Evolutionary conservation across 2,113 vertebrate species (phyloP).

Genomic region (Eulemur macaco): DNA sequence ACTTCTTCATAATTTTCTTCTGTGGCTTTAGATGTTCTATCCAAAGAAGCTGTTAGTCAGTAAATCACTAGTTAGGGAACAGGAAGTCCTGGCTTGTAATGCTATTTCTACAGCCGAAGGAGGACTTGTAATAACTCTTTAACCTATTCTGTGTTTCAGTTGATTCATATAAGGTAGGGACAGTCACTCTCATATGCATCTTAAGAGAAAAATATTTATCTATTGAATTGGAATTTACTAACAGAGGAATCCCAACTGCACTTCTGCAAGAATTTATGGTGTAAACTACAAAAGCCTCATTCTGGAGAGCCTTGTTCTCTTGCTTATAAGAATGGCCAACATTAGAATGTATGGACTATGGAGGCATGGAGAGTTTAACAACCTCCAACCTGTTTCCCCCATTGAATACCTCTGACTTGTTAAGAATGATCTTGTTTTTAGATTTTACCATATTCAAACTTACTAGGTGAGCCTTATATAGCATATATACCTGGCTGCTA

Average conservation of each 20-base stretch:
- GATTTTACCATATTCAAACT: constrained; percentile 48
- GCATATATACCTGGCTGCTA: constrained; percentile 59
- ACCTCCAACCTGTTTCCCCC: not conserved
- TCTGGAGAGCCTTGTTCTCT: constrained; percentile 35
- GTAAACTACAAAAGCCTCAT: not conserved
- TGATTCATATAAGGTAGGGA: not conserved
- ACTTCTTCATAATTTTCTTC: constrained; percentile 35
- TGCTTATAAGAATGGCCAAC: not conserved
- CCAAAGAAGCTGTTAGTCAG: not conserved
- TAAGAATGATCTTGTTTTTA: constrained; percentile 56
- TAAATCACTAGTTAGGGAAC: not conserved
- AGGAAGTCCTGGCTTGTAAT: not conserved
- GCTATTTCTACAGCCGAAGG: not conserved
- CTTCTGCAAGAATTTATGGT: not conserved
- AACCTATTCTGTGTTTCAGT: constrained; percentile 51
- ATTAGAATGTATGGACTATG: not conserved
- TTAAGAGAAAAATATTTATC: not conserved
- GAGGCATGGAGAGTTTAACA: constrained; percentile 16
- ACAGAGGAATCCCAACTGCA: not conserved
- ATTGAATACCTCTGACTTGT: constrained; percentile 20
- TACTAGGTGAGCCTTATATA: constrained; percentile 57
- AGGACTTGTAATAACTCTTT: constrained; percentile 11
- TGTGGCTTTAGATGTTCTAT: not conserved
- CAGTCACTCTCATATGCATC: not conserved
- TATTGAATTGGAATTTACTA: constrained; percentile 42